Evolutionary conservation across 2,888 invertebrate species (phyloP).

Genomic region (Lumbricus terrestris): DNA sequence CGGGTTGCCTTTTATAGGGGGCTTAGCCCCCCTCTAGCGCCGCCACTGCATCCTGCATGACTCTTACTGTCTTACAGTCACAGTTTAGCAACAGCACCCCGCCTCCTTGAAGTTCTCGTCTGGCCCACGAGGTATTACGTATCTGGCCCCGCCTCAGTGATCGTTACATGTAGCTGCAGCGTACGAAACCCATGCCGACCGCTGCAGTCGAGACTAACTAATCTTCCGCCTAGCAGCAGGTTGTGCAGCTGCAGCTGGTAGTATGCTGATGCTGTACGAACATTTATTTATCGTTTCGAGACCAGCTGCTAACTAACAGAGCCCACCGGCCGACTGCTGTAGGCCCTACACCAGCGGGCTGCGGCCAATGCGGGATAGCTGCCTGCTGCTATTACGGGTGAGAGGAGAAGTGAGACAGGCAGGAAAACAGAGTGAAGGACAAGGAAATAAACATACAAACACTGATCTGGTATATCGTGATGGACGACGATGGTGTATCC

Average conservation of each 20-base stretch:
- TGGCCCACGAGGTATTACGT: background rate
- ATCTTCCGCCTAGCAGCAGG: background rate
- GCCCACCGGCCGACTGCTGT: background rate
- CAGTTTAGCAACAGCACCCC: background rate
- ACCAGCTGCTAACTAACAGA: background rate
- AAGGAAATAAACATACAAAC: background rate
- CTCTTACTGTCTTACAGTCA: background rate
- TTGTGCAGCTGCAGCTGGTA: background rate
- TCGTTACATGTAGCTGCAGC: background rate
- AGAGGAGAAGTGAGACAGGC: background rate
- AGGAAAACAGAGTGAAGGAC: background rate
- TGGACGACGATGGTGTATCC: background rate
- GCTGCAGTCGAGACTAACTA: no score
- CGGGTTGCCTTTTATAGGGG: no score
- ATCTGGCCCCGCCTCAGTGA: background rate
- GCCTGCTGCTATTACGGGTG: background rate
- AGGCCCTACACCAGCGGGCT: background rate
- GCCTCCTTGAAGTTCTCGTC: background rate
- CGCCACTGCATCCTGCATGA: no score
- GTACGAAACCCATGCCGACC: background rate
- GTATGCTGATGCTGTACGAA: background rate
- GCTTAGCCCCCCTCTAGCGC: no score
- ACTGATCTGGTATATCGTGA: background rate
- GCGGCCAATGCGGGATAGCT: background rate
- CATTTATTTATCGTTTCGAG: background rate